Percentiles rank a stretch among this genome's conserved stretches.
phyloP scores from a whole-genome alignment of 1,140 invertebrate species.

The Ooceraea biroi region DNA sequence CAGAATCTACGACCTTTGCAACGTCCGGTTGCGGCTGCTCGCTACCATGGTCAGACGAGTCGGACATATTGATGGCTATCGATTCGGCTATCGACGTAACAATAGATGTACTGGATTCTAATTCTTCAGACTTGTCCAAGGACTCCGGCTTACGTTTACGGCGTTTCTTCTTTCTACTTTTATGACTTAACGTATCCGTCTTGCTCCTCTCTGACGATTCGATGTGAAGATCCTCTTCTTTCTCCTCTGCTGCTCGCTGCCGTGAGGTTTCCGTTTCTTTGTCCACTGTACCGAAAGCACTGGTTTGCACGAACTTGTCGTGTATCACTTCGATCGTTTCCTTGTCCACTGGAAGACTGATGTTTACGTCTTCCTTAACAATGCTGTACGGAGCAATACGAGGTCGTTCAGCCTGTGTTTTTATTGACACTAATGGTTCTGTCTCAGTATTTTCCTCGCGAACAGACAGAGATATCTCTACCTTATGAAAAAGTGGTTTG shows the following conservation, averaged over 20 bases:
- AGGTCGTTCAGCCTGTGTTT: slow-evolving; percentile 76
- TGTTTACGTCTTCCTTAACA: slow-evolving; percentile 81
- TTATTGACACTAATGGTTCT: slow-evolving; percentile 75
- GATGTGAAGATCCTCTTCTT: slow-evolving; percentile 18
- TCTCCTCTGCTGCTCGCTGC: slow-evolving; percentile 25
- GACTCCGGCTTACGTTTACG: slow-evolving; percentile 17
- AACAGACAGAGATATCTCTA: slow-evolving; percentile 81
- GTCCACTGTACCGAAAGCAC: slow-evolving; percentile 72
- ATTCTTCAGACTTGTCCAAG: slow-evolving; percentile 72
- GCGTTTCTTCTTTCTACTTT: slow-evolving; percentile 53
- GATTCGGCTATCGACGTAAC: slow-evolving; percentile 88
- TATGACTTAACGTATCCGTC: slow-evolving; percentile 41
- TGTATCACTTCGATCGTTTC: slow-evolving; percentile 74
- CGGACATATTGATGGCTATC: slow-evolving; percentile 87
- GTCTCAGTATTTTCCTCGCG: slow-evolving; percentile 75
- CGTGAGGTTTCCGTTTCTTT: slow-evolving; percentile 68
- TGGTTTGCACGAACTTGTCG: slow-evolving; percentile 78
- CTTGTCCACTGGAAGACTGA: slow-evolving; percentile 76
- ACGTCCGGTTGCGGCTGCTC: slow-evolving; percentile 87
- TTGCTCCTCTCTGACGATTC: slow-evolving; percentile 46
- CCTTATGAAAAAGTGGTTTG: slow-evolving; percentile 75
- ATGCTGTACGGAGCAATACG: slow-evolving; percentile 73
- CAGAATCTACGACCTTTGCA: slow-evolving; percentile 83
- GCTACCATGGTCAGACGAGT: slow-evolving; percentile 82
- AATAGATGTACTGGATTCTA: slow-evolving; percentile 81